Evolutionary conservation across 2,888 invertebrate genomes (phyloP), one percentile per base, ranked within the genome.

Genomic region (Apeira syringaria): DNA sequence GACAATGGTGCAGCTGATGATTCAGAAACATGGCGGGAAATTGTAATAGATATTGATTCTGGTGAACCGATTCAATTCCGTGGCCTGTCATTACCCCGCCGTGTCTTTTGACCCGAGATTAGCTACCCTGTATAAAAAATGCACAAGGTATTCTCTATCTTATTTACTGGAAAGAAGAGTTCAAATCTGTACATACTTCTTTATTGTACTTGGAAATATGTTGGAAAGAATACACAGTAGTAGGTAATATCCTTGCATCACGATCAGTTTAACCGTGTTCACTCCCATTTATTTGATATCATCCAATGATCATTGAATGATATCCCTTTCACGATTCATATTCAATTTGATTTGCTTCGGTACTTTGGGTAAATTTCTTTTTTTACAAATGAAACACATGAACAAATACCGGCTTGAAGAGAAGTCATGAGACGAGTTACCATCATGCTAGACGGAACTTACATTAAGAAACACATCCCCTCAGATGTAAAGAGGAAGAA

Each of bases 41-140:
- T 41, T 35, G 61, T 62, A 65, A 74, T 74, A 61, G 71, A 56
- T 70, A 67, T 81, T 71, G 81, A 70, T 77, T 77, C 71, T 64
- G 61, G 42, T 47, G 65, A 63, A 61, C 61, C 61, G 64, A 65
- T 62, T 62, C 69, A 66, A 68, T 76, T 66, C 64, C 59, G 53
- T 61, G 68, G 71, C 72, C 80, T 84, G 75, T 86, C 71, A 86
- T 87, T 87, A 86, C 66, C 54, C 57, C 46, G 68, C 79, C 80
- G 80, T 81, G 79, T 80, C 80, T 81, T 77, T 78, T 86, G 87
- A 86, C 82, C 82, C 59, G 59, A 56, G 65, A 74, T 80, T 71
- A 51, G 47, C 35, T 35, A 27, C 28, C 35, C 34, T 31, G 27
- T 28, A 35, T 12, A 46, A 46, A 46, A 40, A 46, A 27, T 31